Conservation (phyloP, 1,140 invertebrate genomes). For the Dryas iulia region DNA sequence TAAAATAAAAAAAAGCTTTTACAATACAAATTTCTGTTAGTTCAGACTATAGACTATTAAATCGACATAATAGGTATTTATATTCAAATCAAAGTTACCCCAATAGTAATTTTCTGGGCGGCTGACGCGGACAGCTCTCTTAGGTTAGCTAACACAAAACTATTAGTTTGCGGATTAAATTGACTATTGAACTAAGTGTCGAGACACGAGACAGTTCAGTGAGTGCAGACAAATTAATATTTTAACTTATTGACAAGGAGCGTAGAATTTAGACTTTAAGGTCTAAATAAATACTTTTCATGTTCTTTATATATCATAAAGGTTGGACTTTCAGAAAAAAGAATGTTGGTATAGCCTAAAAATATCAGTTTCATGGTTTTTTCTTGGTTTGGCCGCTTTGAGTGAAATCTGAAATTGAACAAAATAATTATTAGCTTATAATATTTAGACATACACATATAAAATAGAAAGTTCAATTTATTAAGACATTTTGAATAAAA, state of each 20-base stretch:
- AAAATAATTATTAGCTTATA: too few relatives aligned
- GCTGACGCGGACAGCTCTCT: conserved; percentile 4
- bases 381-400: too few relatives aligned
- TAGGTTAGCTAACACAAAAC: conserved; percentile 16
- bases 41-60: background rate
- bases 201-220: background rate
- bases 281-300: too few relatives aligned
- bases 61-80: background rate
- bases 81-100: background rate
- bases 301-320: too few relatives aligned
- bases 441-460: too few relatives aligned
- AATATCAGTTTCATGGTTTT: too few relatives aligned
- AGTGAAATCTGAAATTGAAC: too few relatives aligned
- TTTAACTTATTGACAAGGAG: background rate
- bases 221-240: background rate
- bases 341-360: too few relatives aligned
- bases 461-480: too few relatives aligned
- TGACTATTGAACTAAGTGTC: conserved; percentile 9
- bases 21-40: background rate
- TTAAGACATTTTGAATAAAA: too few relatives aligned
- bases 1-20: background rate
- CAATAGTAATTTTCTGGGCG: background rate
- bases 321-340: too few relatives aligned
- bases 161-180: conserved; percentile 8
- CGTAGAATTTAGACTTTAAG: too few relatives aligned